Percentiles rank a stretch among this genome's conserved stretches.
Conservation (phyloP, 1,140 invertebrate species). For the Trichonephila clavata region DNA sequence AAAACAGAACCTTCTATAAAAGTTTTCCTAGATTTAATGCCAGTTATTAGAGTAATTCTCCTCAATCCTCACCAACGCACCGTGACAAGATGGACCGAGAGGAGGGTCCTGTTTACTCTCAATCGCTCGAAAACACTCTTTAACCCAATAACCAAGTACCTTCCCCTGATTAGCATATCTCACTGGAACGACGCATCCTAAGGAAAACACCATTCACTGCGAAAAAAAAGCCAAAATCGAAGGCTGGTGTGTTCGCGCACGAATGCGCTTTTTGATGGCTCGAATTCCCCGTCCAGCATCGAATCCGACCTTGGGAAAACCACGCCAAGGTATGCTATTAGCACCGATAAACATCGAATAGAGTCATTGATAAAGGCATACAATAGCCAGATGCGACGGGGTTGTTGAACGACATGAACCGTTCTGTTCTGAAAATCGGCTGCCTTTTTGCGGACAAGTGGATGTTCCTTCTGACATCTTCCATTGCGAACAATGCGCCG, state of each 20-base stretch:
- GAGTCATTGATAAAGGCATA: not conserved
- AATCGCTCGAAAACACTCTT: not conserved
- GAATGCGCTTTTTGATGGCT: not conserved
- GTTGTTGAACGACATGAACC: conserved; percentile 34
- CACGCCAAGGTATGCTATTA: conserved; percentile 29
- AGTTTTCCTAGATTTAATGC: too few relatives aligned
- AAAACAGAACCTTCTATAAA: too few relatives aligned
- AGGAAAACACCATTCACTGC: conserved; percentile 35
- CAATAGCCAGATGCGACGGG: conserved; percentile 31
- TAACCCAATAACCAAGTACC: conserved; percentile 42
- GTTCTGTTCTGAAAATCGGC: conserved; percentile 17
- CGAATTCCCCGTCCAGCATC: not conserved
- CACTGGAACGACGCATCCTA: not conserved
- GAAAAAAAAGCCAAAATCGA: not conserved
- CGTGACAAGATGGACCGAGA: conserved; percentile 17
- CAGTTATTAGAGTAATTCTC: not conserved
- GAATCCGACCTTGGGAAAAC: conserved; percentile 11
- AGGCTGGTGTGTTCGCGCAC: conserved; percentile 24
- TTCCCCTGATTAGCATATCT: conserved; percentile 23
- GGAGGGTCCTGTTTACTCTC: not conserved
- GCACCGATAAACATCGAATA: conserved; percentile 38
- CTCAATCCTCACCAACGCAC: conserved; percentile 2
- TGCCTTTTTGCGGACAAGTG: not conserved
- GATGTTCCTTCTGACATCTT: not conserved
- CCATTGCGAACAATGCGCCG: conserved; percentile 8